Evolutionary conservation across 2,888 invertebrate species (phyloP).

Genomic region (Tenthredo mesomela): DNA sequence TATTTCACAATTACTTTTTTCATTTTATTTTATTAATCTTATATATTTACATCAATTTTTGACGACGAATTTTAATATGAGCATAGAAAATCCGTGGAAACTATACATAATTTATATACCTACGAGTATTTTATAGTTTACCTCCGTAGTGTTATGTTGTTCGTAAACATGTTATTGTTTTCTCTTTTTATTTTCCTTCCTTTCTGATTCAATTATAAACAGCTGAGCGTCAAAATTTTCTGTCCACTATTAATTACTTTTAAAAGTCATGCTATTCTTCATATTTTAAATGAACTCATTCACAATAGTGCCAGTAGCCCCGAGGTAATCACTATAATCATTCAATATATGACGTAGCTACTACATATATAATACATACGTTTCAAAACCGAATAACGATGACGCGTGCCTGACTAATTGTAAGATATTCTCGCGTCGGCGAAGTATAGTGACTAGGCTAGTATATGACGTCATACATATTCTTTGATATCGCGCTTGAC

Average conservation of each 20-base stretch:
- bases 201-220: not conserved
- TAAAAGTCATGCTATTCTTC: not conserved
- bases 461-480: not conserved
- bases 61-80: not conserved
- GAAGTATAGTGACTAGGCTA: not conserved
- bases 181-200: not conserved
- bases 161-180: not conserved
- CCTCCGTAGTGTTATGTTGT: not conserved
- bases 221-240: not conserved
- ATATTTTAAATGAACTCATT: constrained; percentile 5
- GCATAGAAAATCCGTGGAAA: not conserved
- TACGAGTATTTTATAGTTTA: not conserved
- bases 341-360: not conserved
- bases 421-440: not conserved
- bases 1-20: not conserved
- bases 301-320: not conserved
- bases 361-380: not conserved
- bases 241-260: too few species aligned
- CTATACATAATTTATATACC: too few species aligned
- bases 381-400: constrained; percentile 7
- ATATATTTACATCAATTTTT: not conserved
- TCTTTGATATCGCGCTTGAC: not conserved
- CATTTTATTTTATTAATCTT: not conserved
- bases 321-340: constrained; percentile 20
- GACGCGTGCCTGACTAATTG: constrained; percentile 28